Evolutionary conservation across 2,888 invertebrate species (phyloP).

Genomic region (Colletes collaris): DNA sequence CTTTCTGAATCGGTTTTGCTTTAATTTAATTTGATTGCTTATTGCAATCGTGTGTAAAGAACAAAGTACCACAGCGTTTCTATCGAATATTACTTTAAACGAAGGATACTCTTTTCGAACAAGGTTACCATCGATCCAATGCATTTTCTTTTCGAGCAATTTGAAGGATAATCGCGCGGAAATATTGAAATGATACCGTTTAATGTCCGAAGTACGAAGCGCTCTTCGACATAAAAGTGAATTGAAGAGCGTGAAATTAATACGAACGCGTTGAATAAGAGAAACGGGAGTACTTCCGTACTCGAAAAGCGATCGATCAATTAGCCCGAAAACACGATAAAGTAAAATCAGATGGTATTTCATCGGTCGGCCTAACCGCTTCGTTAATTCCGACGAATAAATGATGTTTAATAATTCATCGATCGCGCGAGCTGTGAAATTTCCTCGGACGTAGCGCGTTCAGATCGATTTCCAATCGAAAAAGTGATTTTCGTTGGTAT

Average conservation of each 20-base stretch:
- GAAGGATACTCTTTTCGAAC: too few species aligned
- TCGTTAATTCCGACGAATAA: constrained; percentile 38
- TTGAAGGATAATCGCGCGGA: not conserved
- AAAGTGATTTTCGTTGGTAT: not conserved
- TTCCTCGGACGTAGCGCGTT: not conserved
- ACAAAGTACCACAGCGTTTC: too few species aligned
- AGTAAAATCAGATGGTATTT: not conserved
- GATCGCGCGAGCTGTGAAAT: not conserved
- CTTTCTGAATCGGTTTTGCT: too few species aligned
- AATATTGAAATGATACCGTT: not conserved
- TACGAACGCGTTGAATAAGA: constrained; percentile 13
- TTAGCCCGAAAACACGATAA: constrained; percentile 15
- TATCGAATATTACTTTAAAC: too few species aligned
- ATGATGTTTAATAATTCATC: constrained; percentile 2
- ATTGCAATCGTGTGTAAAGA: too few species aligned
- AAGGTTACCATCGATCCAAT: not conserved
- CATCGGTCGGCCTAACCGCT: constrained; percentile 8
- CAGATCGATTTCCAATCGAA: not conserved
- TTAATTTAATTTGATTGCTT: too few species aligned
- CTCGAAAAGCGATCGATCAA: constrained; percentile 11
- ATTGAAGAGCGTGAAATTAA: constrained; percentile 8
- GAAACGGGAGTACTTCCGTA: not conserved
- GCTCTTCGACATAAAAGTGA: not conserved
- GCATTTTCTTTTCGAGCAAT: not conserved
- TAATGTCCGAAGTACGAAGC: not conserved